phyloP scores from a whole-genome alignment of 2,113 vertebrate species.

The Steatornis caripensis region DNA sequence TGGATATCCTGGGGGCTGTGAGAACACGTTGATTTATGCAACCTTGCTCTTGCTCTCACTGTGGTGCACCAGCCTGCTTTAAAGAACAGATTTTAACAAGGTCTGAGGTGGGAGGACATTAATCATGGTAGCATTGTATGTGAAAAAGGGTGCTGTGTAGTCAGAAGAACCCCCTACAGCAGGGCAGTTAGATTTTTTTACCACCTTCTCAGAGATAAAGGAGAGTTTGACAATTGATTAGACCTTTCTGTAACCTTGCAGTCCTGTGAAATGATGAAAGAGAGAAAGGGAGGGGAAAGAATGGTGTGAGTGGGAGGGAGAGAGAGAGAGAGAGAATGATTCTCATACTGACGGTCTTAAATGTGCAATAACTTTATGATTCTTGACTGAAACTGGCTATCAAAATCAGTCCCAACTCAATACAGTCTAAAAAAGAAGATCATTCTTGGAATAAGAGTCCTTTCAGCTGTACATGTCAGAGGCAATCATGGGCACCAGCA shows the following conservation, averaged over 20 bases:
- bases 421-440: conserved; percentile 76
- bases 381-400: conserved; percentile 85
- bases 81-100: conserved; percentile 90
- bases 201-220: conserved; percentile 81
- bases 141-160: conserved; percentile 82
- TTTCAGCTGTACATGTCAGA: conserved; percentile 71
- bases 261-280: conserved; percentile 79
- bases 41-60: conserved; percentile 79
- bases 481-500: conserved; percentile 74
- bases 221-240: conserved; percentile 88
- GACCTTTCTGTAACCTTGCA: conserved; percentile 84
- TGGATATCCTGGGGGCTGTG: conserved; percentile 89
- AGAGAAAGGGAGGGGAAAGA: conserved; percentile 58
- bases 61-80: conserved; percentile 80
- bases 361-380: conserved; percentile 85
- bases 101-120: conserved; percentile 89
- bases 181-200: conserved; percentile 80
- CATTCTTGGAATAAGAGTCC: conserved; percentile 73
- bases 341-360: conserved; percentile 76
- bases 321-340: conserved; percentile 70
- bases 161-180: conserved; percentile 82
- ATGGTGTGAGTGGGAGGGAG: conserved; percentile 5
- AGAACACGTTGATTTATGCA: conserved; percentile 91
- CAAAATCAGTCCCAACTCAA: conserved; percentile 84
- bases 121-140: conserved; percentile 87